Evolutionary conservation across 2,113 vertebrate genomes (phyloP).

Genomic region (Calonectris borealis): DNA sequence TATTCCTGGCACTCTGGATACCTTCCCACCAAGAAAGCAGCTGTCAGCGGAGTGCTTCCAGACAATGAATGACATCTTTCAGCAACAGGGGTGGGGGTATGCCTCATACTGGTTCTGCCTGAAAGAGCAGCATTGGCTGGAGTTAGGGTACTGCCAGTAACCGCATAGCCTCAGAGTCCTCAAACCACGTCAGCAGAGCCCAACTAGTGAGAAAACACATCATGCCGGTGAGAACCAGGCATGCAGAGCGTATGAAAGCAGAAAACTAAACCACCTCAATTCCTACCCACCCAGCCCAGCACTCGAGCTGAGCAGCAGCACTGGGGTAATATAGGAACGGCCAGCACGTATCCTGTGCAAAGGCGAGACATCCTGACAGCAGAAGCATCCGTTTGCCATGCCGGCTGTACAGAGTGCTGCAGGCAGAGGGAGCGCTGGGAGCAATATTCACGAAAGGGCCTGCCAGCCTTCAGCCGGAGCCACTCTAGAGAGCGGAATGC

Average conservation of each 20-base stretch:
- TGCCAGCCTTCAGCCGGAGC: background rate
- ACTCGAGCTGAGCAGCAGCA: rapidly evolving
- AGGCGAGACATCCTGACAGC: background rate
- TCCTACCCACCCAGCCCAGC: background rate
- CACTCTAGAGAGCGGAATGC: background rate
- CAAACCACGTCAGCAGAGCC: background rate
- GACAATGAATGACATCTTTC: background rate
- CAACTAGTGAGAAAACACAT: background rate
- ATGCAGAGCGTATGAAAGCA: background rate
- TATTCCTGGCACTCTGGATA: background rate
- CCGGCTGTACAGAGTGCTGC: background rate
- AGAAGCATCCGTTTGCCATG: rapidly evolving
- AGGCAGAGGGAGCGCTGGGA: background rate
- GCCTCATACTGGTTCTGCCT: background rate
- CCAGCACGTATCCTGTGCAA: background rate
- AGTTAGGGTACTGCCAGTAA: background rate
- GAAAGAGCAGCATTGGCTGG: rapidly evolving
- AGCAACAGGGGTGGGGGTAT: background rate
- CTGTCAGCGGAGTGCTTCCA: background rate
- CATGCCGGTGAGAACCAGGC: background rate
- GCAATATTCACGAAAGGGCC: background rate
- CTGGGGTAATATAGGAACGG: rapidly evolving
- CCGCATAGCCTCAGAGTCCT: background rate
- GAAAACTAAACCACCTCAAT: background rate
- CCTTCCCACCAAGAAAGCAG: background rate